A percentile compares a stretch with the other conserved stretches of the same genome.
Conservation (phyloP, 2,888 invertebrate species). For the Pheosia gnoma region DNA sequence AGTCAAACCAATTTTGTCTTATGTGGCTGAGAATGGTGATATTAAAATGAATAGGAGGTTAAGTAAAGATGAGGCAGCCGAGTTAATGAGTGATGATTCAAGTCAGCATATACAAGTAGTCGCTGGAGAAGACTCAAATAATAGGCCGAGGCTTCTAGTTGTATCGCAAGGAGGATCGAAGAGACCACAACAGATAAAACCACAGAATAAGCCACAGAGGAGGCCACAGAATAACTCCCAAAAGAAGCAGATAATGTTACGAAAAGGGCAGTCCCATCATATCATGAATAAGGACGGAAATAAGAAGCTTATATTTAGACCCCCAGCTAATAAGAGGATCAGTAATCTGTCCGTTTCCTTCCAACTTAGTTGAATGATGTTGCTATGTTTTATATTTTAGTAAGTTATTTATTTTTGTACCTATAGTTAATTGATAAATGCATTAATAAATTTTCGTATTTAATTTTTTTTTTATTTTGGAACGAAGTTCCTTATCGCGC, state of each 20-base stretch:
- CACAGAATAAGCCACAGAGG: constrained; percentile 3
- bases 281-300: constrained; percentile 37
- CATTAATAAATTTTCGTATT: neutral
- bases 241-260: constrained; percentile 28
- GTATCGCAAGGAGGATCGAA: constrained; percentile 23
- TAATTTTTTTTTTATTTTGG: neutral
- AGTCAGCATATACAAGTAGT: constrained; percentile 35
- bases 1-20: constrained; percentile 43
- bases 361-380: constrained; percentile 39
- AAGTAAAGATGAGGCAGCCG: constrained; percentile 51
- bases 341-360: constrained; percentile 67
- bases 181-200: constrained; percentile 11
- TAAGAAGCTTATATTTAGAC: constrained; percentile 60
- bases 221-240: no score
- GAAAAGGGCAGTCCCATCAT: constrained; percentile 31
- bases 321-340: constrained; percentile 56
- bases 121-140: constrained; percentile 32
- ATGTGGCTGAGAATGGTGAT: constrained; percentile 44
- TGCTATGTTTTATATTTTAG: constrained; percentile 4
- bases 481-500: no score
- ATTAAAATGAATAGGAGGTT: constrained; percentile 56
- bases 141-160: constrained; percentile 34
- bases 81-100: constrained; percentile 34
- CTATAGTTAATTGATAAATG: neutral
- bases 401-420: constrained; percentile 7